These are phyloP conservation scores for Epistrophe eligans DNA, from an alignment of 2,888 invertebrate species.

Conservation along the genomic window DNA sequence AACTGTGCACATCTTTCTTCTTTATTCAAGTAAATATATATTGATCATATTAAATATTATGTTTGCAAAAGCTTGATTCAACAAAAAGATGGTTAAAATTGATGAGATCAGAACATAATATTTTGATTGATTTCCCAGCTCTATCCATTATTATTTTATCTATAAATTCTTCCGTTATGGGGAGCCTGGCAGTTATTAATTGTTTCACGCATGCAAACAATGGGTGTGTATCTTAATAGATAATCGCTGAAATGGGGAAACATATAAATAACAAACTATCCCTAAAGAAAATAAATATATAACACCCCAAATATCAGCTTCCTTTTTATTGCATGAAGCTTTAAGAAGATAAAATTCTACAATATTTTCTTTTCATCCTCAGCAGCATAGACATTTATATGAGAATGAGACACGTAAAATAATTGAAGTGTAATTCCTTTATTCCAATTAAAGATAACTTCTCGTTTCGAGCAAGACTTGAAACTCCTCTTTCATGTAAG, in stretches of 20 bases:
- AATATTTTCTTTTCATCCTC: conserved; percentile 9
- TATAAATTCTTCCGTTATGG: background rate
- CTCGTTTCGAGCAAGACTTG: background rate
- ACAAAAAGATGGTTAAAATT: background rate
- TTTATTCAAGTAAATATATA: too few relatives aligned
- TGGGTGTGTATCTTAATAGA: conserved; percentile 5
- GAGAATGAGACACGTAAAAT: background rate
- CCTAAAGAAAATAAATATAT: background rate
- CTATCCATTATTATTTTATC: background rate
- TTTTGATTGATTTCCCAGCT: conserved; percentile 16
- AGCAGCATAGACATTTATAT: background rate
- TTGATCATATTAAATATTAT: background rate
- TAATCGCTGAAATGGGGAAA: background rate
- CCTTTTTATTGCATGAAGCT: background rate
- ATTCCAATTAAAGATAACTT: conserved; percentile 34
- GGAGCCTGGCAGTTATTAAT: conserved; percentile 22
- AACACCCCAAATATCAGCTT: background rate
- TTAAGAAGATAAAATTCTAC: background rate
- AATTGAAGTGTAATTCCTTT: conserved; percentile 40
- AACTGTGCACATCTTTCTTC: too few relatives aligned
- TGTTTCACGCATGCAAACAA: conserved; percentile 11
- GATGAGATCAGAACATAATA: conserved; percentile 1
- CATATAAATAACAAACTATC: conserved; percentile 15
- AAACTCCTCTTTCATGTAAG: conserved; percentile 45
- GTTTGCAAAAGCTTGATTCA: background rate